Evolutionary conservation across 1,140 invertebrate species (phyloP), one percentile per base, ranked within the genome.

Genomic region (Contarinia nasturtii): DNA sequence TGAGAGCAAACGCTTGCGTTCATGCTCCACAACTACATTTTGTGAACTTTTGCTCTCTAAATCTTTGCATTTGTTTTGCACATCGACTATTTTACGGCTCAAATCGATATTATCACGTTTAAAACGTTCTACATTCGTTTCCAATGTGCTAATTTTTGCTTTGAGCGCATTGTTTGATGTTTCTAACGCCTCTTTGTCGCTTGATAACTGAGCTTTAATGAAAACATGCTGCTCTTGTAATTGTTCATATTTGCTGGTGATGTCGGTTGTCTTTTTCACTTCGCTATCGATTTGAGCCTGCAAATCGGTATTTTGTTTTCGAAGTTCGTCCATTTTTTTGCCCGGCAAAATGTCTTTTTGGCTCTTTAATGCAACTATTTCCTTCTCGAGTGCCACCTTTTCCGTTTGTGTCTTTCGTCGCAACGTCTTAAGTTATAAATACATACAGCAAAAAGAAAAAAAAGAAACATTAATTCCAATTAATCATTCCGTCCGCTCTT

Each of bases 151-250:
- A 1, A 62, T 40, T 27, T 62, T 62, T 34, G 57, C 52, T 40
- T 50, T 57, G 42, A 55, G 51, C 44, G 55, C 48, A 40, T 48
- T 60, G 2, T 60, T 45, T 34, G 62, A 59, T 15, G 53, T 65
- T 54, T 77, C 71, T 27, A 81, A 53, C 36, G 71, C 71, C 68
- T 86, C 76, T 54, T 83, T 86, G 59, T 88, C 82, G 34, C 75
- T 77, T 5, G 81, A 79, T 1, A 86, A 63, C 62, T 81, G 73
- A 14, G 80, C 75, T 61, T 86, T 87, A 44, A 77, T 78, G 0
- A 82, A 71, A 1, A 85, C 79, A 52, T 82, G 81, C 56, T 87
- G 82, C 59, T 87, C 82, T 56, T 80, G 77, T n/a, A 91, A 63
- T 49, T 81, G 69, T 55, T 86, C 84, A 61, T 87, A 85, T 60